These are phyloP conservation scores for Lucinisca nassula DNA, from an alignment of 2,888 invertebrate genomes.

Conservation along the genomic window DNA sequence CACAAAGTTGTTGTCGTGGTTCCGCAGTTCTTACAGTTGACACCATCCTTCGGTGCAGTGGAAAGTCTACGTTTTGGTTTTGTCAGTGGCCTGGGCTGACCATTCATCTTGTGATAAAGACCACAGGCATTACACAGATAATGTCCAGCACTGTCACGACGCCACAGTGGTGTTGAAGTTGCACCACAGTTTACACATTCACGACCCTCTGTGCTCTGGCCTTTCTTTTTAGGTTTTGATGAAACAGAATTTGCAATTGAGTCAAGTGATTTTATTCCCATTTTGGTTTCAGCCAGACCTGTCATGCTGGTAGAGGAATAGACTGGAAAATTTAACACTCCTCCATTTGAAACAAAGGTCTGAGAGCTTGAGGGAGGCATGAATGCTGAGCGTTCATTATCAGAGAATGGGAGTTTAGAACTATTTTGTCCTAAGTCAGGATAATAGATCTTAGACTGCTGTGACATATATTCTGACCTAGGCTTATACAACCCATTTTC, in stretches of 20 bases:
- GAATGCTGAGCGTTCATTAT: not conserved
- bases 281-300: not conserved
- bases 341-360: not conserved
- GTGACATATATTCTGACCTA: not conserved
- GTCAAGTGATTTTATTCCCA: not conserved
- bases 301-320: not conserved
- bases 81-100: slow-evolving; percentile 91
- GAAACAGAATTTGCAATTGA: not conserved
- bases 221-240: not conserved
- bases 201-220: slow-evolving; percentile 92
- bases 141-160: slow-evolving; percentile 98
- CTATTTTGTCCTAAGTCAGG: not conserved
- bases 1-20: slow-evolving; percentile 97
- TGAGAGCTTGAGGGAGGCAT: not conserved
- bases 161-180: slow-evolving; percentile 98
- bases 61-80: slow-evolving; percentile 67
- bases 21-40: slow-evolving; percentile 96
- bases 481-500: not conserved
- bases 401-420: not conserved
- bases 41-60: slow-evolving; percentile 49
- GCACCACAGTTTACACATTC: slow-evolving; percentile 99
- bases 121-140: slow-evolving; percentile 99
- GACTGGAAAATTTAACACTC: not conserved
- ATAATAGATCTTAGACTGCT: not conserved
- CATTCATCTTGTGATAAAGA: slow-evolving; percentile 99